phyloP scores from a whole-genome alignment of 2,797 vertebrate genomes.

The Avahi laniger region DNA sequence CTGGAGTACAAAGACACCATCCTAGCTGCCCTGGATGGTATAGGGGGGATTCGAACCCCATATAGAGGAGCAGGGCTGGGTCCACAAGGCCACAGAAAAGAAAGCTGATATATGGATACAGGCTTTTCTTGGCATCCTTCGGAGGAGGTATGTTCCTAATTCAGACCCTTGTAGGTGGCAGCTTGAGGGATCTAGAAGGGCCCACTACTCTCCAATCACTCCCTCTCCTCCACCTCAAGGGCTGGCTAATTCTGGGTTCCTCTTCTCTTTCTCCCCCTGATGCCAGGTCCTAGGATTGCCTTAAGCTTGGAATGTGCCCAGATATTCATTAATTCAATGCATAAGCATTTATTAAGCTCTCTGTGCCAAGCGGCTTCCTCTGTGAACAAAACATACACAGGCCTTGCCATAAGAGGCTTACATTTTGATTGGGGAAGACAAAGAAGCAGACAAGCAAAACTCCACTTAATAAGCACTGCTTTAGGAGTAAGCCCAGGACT shows the following conservation, averaged over 20 bases:
- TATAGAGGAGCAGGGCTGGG: neutral
- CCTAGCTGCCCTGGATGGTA: neutral
- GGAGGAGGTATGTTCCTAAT: neutral
- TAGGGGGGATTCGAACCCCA: neutral
- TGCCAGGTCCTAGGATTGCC: neutral
- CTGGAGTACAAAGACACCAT: neutral
- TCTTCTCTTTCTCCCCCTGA: neutral
- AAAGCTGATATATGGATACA: neutral
- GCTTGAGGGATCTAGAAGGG: neutral
- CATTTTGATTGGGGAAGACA: neutral
- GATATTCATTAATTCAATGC: neutral
- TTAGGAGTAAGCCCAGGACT: neutral
- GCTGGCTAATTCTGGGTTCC: neutral
- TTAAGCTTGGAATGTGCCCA: neutral
- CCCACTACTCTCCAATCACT: neutral
- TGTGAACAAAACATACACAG: neutral
- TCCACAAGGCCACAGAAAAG: neutral
- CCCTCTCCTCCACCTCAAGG: neutral
- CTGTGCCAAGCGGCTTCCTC: neutral
- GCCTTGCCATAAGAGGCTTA: neutral
- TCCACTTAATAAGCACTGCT: neutral
- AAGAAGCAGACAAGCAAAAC: neutral
- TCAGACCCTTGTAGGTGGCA: neutral
- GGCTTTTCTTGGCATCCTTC: conserved; percentile 23
- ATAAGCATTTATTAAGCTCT: neutral